Base-by-base conservation (phyloP, 2,797 vertebrate genomes). In the Cryptoprocta ferox region DNA sequence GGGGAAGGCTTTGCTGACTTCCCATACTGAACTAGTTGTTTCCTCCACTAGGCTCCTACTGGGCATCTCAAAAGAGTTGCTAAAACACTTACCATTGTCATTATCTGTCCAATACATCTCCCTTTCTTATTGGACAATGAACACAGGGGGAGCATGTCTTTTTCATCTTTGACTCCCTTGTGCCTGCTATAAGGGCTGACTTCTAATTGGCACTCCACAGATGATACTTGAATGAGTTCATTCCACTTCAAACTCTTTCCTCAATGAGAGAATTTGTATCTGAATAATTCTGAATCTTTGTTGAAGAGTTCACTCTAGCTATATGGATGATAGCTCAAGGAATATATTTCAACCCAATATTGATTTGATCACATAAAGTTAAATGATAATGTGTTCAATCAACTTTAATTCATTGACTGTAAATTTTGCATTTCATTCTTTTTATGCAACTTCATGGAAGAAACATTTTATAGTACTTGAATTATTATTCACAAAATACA, bases 401-500 rank as follows among this genome's bases (percentile, higher is more conserved):
- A 94, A 94, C 53, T 90, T 96, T 81, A 92, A 92, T 88, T 97
- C 89, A 90, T 89, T 89, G 94, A 56, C 39, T 81, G 32, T 16
- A 76, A 71, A 76, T 68, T 95, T 96, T 66, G 18, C 48, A 95
- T 91, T 96, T 97, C 26, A 59, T 87, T 26, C 82, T 96, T 94
- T 97, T 92, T 48, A 91, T 91, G 48, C 21, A 93, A 75, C 9
- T 71, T 24, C 8, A 50, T 61, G 35, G 73, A 87, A 92, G 59
- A 91, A 21, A 70, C 4, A 45, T 87, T 96, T 97, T 85, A 42
- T 21, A 37, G 30, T 37, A n/a, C 30, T 26, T 85, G 59, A 53
- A 56, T 94, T 82, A 95, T 82, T 66, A 95, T 86, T 98, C 83
- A 96, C 39, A 93, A 96, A 87, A 94, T 78, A 81, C 0, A 39